Base-by-base conservation (phyloP, 2,113 vertebrate genomes). In the Clarias magur region DNA sequence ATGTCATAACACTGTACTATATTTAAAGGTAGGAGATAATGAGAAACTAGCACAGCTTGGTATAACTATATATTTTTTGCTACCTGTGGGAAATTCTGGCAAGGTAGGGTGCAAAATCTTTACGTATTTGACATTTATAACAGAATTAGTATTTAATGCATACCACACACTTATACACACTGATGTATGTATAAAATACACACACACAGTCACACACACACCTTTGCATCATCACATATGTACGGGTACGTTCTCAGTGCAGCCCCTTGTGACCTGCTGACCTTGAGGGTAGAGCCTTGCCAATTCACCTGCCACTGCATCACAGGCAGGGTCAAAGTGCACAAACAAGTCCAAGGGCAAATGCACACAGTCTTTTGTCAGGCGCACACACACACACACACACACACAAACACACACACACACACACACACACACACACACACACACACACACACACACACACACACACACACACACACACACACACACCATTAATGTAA, bases 221-320 rank as follows among this genome's bases (percentile, higher is more conserved):
- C 34, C 12, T 54, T 11, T 72, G 67, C 65, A 34, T 56, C 67
- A 84, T 57, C 34, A 76, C 84, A 85, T 62, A 78, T 48, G 72
- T 59, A 76, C 84, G 30, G 83, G 21, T 60, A n/a, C 83, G 16
- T 73, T 73, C 0, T 13, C 25, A 38, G 67, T 16, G 34, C 13
- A n/a, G 38, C 21, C 27, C n/a, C 13, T 48, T 63, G 48, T 76
- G 93, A 92, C 93, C 92, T 91, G 92, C 85, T 92, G 93, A 93
- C 94, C 95, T 89, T 60, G 62, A 89, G 94, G 95, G 94, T 94
- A 94, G 85, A 92, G 91, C 92, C 93, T 93, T 94, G 95, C 95
- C 95, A 95, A 91, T 94, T 94, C 91, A 91, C 88, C 94, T 94
- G 94, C 94, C 94, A 94, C 89, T 76, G 78, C 90, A 75, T 93